Evolutionary conservation across 2,888 invertebrate genomes (phyloP).

Genomic region (Sesia bembeciformis): DNA sequence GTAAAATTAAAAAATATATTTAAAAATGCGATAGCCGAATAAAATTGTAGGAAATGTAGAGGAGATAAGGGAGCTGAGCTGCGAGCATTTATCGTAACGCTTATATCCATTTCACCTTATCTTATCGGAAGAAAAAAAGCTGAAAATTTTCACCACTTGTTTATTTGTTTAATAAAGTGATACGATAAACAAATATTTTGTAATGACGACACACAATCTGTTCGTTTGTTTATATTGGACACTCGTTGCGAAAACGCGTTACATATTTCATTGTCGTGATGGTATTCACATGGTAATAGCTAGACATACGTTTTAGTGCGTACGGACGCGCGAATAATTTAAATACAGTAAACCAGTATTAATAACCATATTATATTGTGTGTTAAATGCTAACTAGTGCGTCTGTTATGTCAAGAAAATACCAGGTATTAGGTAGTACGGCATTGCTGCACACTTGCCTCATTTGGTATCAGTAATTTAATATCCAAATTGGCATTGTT

Average conservation of each 20-base stretch:
- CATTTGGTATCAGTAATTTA: too few species aligned
- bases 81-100: not conserved
- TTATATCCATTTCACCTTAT: conserved; percentile 56
- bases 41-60: too few species aligned
- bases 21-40: too few species aligned
- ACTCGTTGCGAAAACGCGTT: conserved; percentile 14
- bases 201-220: conserved; percentile 38
- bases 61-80: too few species aligned
- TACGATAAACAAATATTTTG: conserved; percentile 56
- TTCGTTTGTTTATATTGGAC: conserved; percentile 3
- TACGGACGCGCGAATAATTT: not conserved
- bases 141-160: conserved; percentile 49
- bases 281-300: conserved; percentile 16
- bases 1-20: too few species aligned
- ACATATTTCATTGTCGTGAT: conserved; percentile 16
- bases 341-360: too few species aligned
- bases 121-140: conserved; percentile 41
- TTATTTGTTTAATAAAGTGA: conserved; percentile 47
- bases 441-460: too few species aligned
- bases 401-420: too few species aligned
- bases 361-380: too few species aligned
- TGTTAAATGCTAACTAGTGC: too few species aligned
- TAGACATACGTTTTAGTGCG: not conserved
- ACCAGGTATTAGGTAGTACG: too few species aligned
- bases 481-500: too few species aligned